Conservation (phyloP, 2,113 vertebrate genomes). For the Archilochus colubris region DNA sequence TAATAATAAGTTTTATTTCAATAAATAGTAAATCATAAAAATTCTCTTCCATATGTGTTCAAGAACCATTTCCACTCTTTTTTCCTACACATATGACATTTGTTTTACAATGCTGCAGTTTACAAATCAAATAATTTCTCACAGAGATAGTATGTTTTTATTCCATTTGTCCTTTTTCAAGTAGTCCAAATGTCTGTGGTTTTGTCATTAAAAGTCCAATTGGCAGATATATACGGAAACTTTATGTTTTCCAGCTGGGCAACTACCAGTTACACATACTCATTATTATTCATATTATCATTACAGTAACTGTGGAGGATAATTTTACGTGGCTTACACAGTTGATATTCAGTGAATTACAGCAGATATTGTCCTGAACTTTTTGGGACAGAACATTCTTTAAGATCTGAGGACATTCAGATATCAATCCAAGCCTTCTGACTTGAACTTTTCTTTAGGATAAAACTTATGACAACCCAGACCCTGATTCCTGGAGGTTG, state of each 20-base stretch:
- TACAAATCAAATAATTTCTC: constrained; percentile 70
- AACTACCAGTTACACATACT: constrained; percentile 68
- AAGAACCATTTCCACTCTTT: constrained; percentile 50
- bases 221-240: constrained; percentile 68
- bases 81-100: constrained; percentile 40
- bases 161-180: constrained; percentile 75
- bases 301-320: constrained; percentile 23
- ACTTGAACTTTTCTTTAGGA: not conserved
- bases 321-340: constrained; percentile 7
- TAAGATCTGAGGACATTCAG: not conserved
- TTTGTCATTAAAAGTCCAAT: constrained; percentile 78
- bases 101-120: constrained; percentile 69
- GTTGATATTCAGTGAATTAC: not conserved
- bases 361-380: not conserved
- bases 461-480: not conserved
- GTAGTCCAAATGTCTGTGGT: constrained; percentile 72
- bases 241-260: constrained; percentile 78
- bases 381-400: not conserved
- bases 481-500: not conserved
- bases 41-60: constrained; percentile 49
- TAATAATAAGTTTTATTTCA: constrained; percentile 72
- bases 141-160: constrained; percentile 68
- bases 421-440: not conserved
- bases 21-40: constrained; percentile 63
- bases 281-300: constrained; percentile 67